Evolutionary conservation across 2,113 vertebrate species (phyloP), one percentile per base, ranked within the genome.

Genomic region (Oreochromis niloticus): DNA sequence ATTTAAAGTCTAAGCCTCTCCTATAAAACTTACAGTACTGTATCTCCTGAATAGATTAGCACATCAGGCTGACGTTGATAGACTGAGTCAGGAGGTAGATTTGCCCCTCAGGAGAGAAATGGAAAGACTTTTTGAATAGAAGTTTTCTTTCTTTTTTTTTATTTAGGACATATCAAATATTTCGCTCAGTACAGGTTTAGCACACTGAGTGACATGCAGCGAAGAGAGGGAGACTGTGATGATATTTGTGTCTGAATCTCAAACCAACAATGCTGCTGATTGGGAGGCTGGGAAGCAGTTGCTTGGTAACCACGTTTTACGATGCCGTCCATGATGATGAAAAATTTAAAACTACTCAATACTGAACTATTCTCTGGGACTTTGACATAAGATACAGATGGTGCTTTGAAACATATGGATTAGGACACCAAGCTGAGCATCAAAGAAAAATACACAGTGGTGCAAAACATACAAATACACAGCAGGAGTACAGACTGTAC

Each of bases 271-370:
- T 91, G 71, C 81, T 6, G 82, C 88, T 95, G 92, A 96, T 95
- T 94, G 94, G 93, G 86, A 92, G 94, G 86, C 88, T 80, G 78
- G 82, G 93, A 91, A 93, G 94, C 95, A 94, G 96, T 97, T 97
- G 96, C 96, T 93, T 96, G 92, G 96, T 95, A 96, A 97, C 96
- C 87, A 71, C 66, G 86, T 95, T 96, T 94, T 93, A 94, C 75
- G 66, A 96, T 93, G 89, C 93, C 91, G 93, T 94, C 93, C 88
- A 82, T 94, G 94, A 85, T 95, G 80, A 96, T 96, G 90, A 96
- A 96, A 96, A 95, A 96, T 97, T 90, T 89, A 95, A 78, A 93
- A 90, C 84, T 90, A 63, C 81, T 83, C 63, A 84, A 87, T 79
- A 85, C 90, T 95, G 89, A 94, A 96, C 90, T 91, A 89, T 91